Evolutionary conservation across 2,797 vertebrate species (phyloP).

Genomic region (Gymnocypris eckloni): DNA sequence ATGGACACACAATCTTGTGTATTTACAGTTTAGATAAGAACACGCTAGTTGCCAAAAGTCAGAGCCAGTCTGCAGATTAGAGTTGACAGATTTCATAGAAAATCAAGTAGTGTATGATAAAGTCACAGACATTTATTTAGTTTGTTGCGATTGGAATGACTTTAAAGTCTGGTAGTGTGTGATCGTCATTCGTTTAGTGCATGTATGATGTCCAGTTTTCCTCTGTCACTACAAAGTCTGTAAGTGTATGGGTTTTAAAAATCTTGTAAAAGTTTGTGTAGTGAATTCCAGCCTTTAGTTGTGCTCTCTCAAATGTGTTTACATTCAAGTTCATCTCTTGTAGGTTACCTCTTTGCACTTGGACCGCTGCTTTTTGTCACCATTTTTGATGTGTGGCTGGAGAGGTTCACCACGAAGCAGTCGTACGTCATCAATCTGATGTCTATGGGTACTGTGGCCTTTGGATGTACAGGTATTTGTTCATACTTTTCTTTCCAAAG

Average conservation of each 20-base stretch:
- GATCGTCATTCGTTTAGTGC: background rate
- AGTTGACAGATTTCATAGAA: too few relatives aligned
- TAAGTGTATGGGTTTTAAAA: too few relatives aligned
- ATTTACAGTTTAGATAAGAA: too few relatives aligned
- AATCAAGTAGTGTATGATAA: too few relatives aligned
- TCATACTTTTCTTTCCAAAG: slow-evolving; percentile 4
- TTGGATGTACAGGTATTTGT: slow-evolving; percentile 94
- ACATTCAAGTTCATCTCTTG: slow-evolving; percentile 9
- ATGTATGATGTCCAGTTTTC: background rate
- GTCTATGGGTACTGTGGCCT: slow-evolving; percentile 93
- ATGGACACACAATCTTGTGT: too few relatives aligned
- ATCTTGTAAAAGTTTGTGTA: background rate
- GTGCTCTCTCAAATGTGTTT: background rate
- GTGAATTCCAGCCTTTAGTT: background rate
- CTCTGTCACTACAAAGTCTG: too few relatives aligned
- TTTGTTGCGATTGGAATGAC: too few relatives aligned
- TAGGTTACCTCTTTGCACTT: slow-evolving; percentile 93
- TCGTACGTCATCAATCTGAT: slow-evolving; percentile 92
- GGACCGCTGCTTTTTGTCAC: slow-evolving; percentile 94
- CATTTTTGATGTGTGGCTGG: slow-evolving; percentile 93
- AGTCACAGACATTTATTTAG: too few relatives aligned
- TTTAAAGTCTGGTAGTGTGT: too few relatives aligned
- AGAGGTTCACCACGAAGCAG: slow-evolving; percentile 87
- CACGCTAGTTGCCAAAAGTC: too few relatives aligned
- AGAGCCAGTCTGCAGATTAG: too few relatives aligned